These are phyloP conservation scores for Micronycteris hirsuta DNA, from an alignment of 2,113 vertebrate species.

Conservation along the genomic window DNA sequence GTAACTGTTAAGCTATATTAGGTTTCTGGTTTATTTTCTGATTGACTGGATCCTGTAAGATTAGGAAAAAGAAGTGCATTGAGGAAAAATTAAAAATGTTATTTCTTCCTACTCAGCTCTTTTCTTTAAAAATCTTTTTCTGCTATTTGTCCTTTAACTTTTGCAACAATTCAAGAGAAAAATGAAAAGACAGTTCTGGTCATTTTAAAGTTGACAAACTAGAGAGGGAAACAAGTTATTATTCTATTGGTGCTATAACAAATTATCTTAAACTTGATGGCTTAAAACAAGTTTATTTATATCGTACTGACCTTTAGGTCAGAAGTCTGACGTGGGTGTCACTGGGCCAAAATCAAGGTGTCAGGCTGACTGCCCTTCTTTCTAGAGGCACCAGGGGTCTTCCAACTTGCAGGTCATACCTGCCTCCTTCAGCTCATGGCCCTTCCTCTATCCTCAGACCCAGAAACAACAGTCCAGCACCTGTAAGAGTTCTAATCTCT, in stretches of 20 bases:
- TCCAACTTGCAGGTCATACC: neutral
- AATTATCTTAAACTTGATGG: neutral
- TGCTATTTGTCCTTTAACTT: neutral
- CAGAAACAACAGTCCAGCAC: neutral
- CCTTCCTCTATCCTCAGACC: neutral
- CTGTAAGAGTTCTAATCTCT: neutral
- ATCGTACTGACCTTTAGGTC: neutral
- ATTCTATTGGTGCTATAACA: neutral
- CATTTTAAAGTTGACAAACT: neutral
- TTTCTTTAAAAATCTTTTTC: neutral
- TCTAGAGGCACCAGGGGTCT: neutral
- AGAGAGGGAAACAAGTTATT: neutral
- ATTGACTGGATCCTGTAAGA: slow-evolving; percentile 69
- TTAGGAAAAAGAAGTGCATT: neutral
- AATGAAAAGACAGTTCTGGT: neutral
- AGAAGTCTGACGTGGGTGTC: neutral
- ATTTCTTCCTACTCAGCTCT: neutral
- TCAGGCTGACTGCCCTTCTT: neutral
- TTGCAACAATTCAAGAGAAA: neutral
- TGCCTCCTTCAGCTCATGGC: neutral
- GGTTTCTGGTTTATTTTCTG: slow-evolving; percentile 74
- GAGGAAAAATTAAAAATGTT: slow-evolving; percentile 24
- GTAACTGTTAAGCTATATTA: slow-evolving; percentile 65
- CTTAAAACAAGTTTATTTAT: neutral
- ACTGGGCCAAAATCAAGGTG: neutral